Conservation (phyloP, 2,888 invertebrate species). For the Temnothorax ravouxi region DNA sequence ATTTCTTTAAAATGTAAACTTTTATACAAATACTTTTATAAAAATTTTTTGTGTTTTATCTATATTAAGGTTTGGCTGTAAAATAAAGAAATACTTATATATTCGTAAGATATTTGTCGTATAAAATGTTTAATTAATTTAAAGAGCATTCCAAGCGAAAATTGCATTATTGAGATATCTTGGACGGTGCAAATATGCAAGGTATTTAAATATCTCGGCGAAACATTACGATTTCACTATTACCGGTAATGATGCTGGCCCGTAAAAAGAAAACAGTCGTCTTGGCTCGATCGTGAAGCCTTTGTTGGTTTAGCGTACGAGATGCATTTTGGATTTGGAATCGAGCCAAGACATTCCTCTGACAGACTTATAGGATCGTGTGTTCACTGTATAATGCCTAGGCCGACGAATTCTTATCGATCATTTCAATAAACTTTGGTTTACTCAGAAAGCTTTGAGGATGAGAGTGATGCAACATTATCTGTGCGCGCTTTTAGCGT, state of each 20-base stretch:
- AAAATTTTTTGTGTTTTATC: too few relatives aligned
- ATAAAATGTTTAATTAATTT: slow-evolving; percentile 13
- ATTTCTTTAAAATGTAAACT: too few relatives aligned
- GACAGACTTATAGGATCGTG: slow-evolving; percentile 40
- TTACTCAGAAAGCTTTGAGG: background rate
- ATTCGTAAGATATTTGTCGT: background rate
- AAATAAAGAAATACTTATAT: too few relatives aligned
- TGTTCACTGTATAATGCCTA: slow-evolving; percentile 23
- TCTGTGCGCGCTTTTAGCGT: background rate
- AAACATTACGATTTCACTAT: slow-evolving; percentile 26
- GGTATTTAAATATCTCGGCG: slow-evolving; percentile 19
- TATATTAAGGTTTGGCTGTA: too few relatives aligned
- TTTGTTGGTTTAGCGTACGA: slow-evolving; percentile 44
- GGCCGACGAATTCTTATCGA: slow-evolving; percentile 46
- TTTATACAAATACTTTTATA: too few relatives aligned
- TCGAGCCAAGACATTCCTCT: slow-evolving; percentile 42
- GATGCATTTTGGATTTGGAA: slow-evolving; percentile 45
- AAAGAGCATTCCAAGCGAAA: background rate
- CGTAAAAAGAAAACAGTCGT: slow-evolving; percentile 16
- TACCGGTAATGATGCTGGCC: slow-evolving; percentile 24
- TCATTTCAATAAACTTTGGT: slow-evolving; percentile 51
- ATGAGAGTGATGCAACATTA: background rate
- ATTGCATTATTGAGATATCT: background rate
- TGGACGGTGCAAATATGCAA: slow-evolving; percentile 16
- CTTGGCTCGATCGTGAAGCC: slow-evolving; percentile 28